Conservation (phyloP, 1,140 invertebrate species). For the Teleogryllus occipitalis region DNA sequence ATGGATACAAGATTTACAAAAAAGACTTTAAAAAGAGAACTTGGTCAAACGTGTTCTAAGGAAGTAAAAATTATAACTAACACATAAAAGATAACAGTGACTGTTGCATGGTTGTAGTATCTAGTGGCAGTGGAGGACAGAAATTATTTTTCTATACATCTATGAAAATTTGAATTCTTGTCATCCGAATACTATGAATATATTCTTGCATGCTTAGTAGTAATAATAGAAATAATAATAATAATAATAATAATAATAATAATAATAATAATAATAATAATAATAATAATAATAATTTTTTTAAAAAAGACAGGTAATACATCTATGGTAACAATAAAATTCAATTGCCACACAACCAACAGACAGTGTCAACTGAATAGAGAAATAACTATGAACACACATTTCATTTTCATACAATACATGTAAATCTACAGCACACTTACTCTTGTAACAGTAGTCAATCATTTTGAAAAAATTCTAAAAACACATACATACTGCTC, state of each 20-base stretch:
- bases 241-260: background rate
- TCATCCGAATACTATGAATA: constrained; percentile 1
- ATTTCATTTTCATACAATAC: background rate
- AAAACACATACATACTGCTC: background rate
- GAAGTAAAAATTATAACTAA: background rate
- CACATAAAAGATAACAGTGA: background rate
- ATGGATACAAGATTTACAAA: background rate
- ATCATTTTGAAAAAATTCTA: background rate
- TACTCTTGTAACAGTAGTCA: background rate
- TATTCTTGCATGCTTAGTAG: background rate
- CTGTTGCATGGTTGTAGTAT: background rate
- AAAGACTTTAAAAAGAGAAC: background rate
- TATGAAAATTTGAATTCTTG: background rate
- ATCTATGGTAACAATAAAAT: constrained; percentile 6
- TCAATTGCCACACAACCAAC: background rate
- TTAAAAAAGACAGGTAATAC: background rate
- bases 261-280: background rate
- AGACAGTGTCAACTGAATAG: background rate
- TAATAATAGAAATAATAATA: background rate
- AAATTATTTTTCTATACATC: background rate
- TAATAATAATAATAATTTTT: background rate
- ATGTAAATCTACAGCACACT: background rate
- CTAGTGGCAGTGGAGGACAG: background rate
- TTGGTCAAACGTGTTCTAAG: background rate
- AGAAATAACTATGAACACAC: background rate